These are phyloP conservation scores for Hirtodrosophila histrioides DNA, from an alignment of 2,888 invertebrate genomes.

Conservation along the genomic window DNA sequence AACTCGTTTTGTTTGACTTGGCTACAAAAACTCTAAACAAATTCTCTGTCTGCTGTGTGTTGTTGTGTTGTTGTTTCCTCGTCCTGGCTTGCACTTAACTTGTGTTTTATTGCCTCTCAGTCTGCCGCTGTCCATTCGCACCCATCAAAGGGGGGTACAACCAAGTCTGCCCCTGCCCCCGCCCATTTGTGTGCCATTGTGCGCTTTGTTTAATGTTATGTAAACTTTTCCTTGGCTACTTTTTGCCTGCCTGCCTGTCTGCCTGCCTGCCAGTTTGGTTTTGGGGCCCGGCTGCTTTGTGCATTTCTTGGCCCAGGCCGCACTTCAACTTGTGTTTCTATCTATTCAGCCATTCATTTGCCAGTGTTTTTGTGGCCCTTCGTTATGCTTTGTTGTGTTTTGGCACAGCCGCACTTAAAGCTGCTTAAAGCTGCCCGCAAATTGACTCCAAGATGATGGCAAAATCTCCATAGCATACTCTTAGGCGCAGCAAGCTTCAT, in stretches of 20 bases:
- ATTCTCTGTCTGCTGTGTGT: slow-evolving; percentile 47
- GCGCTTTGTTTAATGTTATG: slow-evolving; percentile 82
- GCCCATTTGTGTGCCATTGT: slow-evolving; percentile 58
- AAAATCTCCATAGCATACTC: slow-evolving; percentile 16
- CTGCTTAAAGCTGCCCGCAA: slow-evolving; percentile 56
- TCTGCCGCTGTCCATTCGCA: slow-evolving; percentile 56
- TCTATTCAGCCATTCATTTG: slow-evolving; percentile 76
- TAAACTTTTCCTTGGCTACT: slow-evolving; percentile 77
- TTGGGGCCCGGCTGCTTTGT: slow-evolving; percentile 35
- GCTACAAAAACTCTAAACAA: slow-evolving; percentile 66
- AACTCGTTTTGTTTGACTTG: slow-evolving; percentile 75
- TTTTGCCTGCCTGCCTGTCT: slow-evolving; percentile 41
- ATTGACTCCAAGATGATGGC: slow-evolving; percentile 43
- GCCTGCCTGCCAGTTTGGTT: slow-evolving; percentile 25
- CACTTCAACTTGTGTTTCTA: slow-evolving; percentile 63
- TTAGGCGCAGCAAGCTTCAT: slow-evolving; percentile 43
- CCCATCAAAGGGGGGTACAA: slow-evolving; percentile 48
- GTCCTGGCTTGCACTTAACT: slow-evolving; percentile 56
- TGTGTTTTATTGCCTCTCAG: slow-evolving; percentile 61
- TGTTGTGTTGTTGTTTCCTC: slow-evolving; percentile 30
- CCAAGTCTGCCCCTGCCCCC: slow-evolving; percentile 35
- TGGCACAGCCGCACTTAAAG: slow-evolving; percentile 37
- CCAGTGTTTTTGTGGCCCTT: slow-evolving; percentile 43
- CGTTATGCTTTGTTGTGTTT: slow-evolving; percentile 29
- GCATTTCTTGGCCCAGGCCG: slow-evolving; percentile 54